A percentile compares a stretch with the other conserved stretches of the same genome.
phyloP scores from a whole-genome alignment of 2,888 invertebrate genomes.

The Chalcis sispes region DNA sequence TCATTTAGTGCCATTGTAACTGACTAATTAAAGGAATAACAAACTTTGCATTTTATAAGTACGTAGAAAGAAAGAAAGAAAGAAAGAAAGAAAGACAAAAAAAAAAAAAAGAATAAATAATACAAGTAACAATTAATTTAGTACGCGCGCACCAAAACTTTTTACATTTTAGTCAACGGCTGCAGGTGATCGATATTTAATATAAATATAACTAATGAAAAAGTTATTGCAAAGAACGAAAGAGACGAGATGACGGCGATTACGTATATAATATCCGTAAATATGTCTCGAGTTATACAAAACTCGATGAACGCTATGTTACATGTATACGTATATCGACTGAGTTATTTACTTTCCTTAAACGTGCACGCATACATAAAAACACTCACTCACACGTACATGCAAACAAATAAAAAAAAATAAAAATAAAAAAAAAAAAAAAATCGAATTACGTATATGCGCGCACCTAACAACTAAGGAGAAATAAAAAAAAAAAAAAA shows the following conservation, averaged over 20 bases:
- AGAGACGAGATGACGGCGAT: too few species aligned
- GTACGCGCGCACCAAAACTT: slow-evolving; percentile 60
- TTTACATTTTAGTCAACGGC: slow-evolving; percentile 56
- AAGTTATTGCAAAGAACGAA: not conserved
- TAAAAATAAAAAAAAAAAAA: slow-evolving; percentile 7
- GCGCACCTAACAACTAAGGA: slow-evolving; percentile 1
- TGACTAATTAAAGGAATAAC: slow-evolving; percentile 65
- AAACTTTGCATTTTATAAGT: slow-evolving; percentile 43
- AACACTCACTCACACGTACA: not conserved
- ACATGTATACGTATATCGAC: too few species aligned
- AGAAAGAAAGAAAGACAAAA: too few species aligned
- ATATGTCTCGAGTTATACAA: too few species aligned
- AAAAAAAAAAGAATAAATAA: too few species aligned
- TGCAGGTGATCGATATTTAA: not conserved
- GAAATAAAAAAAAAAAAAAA: slow-evolving; percentile 28
- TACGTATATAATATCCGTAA: too few species aligned
- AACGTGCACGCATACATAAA: not conserved
- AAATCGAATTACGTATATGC: too few species aligned
- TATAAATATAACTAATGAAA: not conserved
- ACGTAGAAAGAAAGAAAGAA: not conserved
- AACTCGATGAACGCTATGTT: not conserved
- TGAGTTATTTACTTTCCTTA: slow-evolving; percentile 5
- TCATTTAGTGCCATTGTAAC: slow-evolving; percentile 74
- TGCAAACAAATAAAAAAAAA: slow-evolving; percentile 27
- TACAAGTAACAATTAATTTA: too few species aligned